Evolutionary conservation across 2,113 vertebrate genomes (phyloP).

Genomic region (Heteronetta atricapilla): DNA sequence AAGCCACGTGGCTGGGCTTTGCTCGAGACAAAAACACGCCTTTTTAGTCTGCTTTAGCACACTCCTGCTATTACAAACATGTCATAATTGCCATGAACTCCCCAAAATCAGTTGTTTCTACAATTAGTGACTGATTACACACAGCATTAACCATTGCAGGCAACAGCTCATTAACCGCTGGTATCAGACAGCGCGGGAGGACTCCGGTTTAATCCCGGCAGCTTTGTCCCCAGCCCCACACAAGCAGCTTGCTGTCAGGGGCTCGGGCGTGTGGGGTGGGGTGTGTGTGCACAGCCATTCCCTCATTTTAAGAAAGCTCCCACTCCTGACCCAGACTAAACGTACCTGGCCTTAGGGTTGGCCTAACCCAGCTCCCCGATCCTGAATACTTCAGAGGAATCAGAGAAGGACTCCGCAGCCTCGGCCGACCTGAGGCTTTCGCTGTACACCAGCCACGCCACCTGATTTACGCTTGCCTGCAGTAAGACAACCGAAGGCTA

Average conservation of each 20-base stretch:
- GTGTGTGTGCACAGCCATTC: background rate
- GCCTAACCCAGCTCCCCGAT: background rate
- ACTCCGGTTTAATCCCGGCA: slow-evolving; percentile 32
- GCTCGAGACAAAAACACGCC: background rate
- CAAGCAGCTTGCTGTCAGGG: background rate
- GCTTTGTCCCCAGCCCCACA: background rate
- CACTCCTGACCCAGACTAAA: background rate
- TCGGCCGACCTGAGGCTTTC: background rate
- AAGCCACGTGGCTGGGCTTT: background rate
- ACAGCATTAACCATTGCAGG: slow-evolving; percentile 59
- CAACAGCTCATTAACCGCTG: slow-evolving; percentile 67
- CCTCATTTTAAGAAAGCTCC: background rate
- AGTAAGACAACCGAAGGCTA: background rate
- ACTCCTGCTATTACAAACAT: background rate
- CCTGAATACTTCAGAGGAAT: background rate
- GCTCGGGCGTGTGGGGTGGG: rapidly evolving
- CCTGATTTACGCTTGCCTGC: background rate
- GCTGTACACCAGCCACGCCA: background rate
- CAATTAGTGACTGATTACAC: slow-evolving; percentile 76
- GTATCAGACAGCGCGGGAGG: slow-evolving; percentile 27
- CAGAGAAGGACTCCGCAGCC: background rate
- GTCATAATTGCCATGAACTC: slow-evolving; percentile 56
- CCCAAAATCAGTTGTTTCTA: slow-evolving; percentile 74
- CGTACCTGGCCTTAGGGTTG: background rate
- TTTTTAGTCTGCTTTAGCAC: background rate